Base-by-base conservation (phyloP, 2,797 vertebrate genomes). In the Thaleichthys pacificus region DNA sequence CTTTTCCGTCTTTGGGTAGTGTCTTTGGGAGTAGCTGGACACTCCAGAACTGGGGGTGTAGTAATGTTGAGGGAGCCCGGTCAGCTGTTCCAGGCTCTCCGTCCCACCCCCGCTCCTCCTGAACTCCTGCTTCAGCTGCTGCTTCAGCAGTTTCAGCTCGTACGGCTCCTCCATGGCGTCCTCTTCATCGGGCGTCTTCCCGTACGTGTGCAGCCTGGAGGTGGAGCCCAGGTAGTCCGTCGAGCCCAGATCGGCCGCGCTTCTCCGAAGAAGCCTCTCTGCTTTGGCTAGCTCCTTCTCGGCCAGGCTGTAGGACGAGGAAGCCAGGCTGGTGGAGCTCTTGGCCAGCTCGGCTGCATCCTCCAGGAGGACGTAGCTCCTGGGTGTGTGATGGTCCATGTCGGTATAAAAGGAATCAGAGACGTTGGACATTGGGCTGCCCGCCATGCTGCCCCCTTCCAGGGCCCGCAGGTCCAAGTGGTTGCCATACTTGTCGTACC, bases 71-170 rank as follows among this genome's bases (percentile, higher is more conserved):
- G 97, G 95, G 42, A 98, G 94, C 26, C 96, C 93, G 60, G 96
- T 91, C 69, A 99, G 90, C 71, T 97, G 97, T 73, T 99, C 98
- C 70, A 99, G 87, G 74, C 90, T 96, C 79, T 99, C 97, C 24
- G 91, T 89, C 3, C 92, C 91, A 22, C 91, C 88, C 7, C 96
- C 93, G 71, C 97, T 98, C 87, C 97, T 95, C 71, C 97, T 95
- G 84, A 99, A 99, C 86, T 99, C 98, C 80, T 99, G 98, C 77
- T 99, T 99, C 74, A 99, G 95, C 85, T 99, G 98, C 71, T 99
- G 97, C 85, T 99, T 99, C 49, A 99, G 89, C 74, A 99, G 95
- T 85, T 98, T 99, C 65, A 99, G 89, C 85, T 99, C 98, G 70
- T 98, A 99, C 14, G 98, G 97, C 62, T 99, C 98, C 74, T 99